A percentile compares a stretch with the other conserved stretches of the same genome.
Conservation (phyloP, 2,113 vertebrate genomes). For the Heloderma charlesbogerti region DNA sequence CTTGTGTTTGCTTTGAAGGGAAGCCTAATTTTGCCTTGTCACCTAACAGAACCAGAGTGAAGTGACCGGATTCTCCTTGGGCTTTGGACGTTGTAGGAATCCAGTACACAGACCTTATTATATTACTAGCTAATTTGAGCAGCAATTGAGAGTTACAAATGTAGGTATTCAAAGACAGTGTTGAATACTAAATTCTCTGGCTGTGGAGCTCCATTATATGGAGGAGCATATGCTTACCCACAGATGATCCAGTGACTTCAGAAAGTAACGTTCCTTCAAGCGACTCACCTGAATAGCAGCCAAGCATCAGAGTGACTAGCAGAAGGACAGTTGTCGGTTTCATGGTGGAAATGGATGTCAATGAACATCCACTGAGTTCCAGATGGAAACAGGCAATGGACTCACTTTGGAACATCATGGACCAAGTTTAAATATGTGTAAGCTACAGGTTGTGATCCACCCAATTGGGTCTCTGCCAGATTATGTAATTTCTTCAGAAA, state of each 20-base stretch:
- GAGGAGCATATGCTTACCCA: not conserved
- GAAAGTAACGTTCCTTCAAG: not conserved
- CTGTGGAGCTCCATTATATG: too few species aligned
- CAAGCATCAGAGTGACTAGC: slow-evolving; percentile 33
- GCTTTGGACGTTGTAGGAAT: too few species aligned
- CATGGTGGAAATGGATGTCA: slow-evolving; percentile 33
- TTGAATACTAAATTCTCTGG: not conserved
- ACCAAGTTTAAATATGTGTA: not conserved
- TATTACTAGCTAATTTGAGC: too few species aligned
- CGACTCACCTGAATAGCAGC: slow-evolving; percentile 44
- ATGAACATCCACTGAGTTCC: too few species aligned
- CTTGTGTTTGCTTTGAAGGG: too few species aligned
- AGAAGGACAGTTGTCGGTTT: slow-evolving; percentile 12
- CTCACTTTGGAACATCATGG: not conserved
- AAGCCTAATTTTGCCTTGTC: too few species aligned
- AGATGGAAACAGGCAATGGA: not conserved
- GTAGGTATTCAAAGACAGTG: too few species aligned
- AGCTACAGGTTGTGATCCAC: not conserved
- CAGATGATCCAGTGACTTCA: not conserved
- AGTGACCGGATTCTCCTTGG: too few species aligned
- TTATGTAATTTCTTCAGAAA: too few species aligned
- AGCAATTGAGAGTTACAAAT: too few species aligned
- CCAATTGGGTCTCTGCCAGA: not conserved
- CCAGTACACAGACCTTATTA: too few species aligned
- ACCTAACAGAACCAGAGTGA: too few species aligned